These are phyloP conservation scores for Phrynocephalus versicolor DNA, from an alignment of 2,113 vertebrate genomes.

Conservation along the genomic window DNA sequence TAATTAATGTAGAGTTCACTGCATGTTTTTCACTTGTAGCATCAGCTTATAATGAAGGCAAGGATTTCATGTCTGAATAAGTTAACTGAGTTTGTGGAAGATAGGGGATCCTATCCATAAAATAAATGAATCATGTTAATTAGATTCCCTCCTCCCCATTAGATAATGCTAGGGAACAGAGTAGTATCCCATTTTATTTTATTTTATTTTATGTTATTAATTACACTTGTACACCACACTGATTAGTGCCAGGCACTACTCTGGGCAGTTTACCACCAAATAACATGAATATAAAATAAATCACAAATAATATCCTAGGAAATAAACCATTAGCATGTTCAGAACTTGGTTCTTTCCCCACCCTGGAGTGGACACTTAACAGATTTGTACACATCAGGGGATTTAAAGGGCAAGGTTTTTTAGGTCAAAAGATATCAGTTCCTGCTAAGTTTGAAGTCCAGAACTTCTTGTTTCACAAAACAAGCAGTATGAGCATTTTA, in stretches of 20 bases:
- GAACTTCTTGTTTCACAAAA: not conserved
- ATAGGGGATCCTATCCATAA: not conserved
- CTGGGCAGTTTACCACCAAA: too few species aligned
- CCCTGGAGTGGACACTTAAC: too few species aligned
- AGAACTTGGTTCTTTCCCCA: not conserved
- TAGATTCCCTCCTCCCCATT: not conserved
- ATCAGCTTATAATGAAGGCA: not conserved
- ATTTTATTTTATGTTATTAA: too few species aligned
- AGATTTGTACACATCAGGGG: not conserved
- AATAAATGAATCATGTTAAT: not conserved
- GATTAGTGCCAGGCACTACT: too few species aligned
- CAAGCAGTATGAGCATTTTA: not conserved
- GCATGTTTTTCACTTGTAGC: not conserved
- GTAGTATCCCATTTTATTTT: not conserved
- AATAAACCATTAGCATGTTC: not conserved
- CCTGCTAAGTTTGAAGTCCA: not conserved
- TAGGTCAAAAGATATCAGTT: not conserved
- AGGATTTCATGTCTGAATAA: not conserved
- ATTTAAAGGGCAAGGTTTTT: not conserved
- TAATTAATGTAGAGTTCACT: constrained; percentile 13
- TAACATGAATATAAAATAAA: too few species aligned
- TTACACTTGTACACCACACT: too few species aligned
- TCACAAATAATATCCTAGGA: too few species aligned
- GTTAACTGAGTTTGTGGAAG: not conserved
- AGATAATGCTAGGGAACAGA: not conserved